These are phyloP conservation scores for Pedetes capensis DNA, from an alignment of 2,113 vertebrate genomes.

Conservation along the genomic window DNA sequence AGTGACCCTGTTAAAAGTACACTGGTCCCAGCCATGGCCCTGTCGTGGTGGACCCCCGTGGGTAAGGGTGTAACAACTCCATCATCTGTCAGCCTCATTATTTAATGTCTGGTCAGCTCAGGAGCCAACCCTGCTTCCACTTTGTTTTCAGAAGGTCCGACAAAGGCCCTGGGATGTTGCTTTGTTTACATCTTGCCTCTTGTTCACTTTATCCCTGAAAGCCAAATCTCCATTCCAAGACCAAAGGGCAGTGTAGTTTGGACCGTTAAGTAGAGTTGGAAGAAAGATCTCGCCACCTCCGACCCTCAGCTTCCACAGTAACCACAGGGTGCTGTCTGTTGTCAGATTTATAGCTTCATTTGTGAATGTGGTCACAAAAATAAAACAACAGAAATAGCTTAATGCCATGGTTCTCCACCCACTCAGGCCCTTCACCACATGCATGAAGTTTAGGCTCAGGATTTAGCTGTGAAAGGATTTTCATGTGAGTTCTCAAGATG, in stretches of 20 bases:
- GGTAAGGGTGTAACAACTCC: neutral
- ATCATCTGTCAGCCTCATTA: neutral
- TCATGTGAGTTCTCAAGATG: neutral
- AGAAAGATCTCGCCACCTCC: neutral
- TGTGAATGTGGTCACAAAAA: slow-evolving; percentile 20
- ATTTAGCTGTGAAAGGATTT: neutral
- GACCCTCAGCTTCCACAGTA: neutral
- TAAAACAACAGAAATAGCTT: neutral
- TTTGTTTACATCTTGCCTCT: slow-evolving; percentile 48
- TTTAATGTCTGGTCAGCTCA: neutral
- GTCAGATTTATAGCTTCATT: neutral
- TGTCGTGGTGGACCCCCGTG: accelerated
- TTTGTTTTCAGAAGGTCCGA: slow-evolving; percentile 16
- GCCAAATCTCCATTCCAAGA: neutral
- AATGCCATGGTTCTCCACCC: neutral
- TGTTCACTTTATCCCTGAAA: slow-evolving; percentile 1
- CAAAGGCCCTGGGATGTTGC: neutral
- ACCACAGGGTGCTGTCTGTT: neutral
- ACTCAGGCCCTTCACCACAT: neutral
- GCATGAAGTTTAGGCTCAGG: neutral
- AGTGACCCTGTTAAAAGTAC: neutral
- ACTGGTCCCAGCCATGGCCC: accelerated
- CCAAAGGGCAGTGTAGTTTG: slow-evolving; percentile 21
- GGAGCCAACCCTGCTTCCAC: neutral
- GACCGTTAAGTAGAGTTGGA: neutral